Base-by-base conservation (phyloP, 2,113 vertebrate genomes). In the Origma solitaria region DNA sequence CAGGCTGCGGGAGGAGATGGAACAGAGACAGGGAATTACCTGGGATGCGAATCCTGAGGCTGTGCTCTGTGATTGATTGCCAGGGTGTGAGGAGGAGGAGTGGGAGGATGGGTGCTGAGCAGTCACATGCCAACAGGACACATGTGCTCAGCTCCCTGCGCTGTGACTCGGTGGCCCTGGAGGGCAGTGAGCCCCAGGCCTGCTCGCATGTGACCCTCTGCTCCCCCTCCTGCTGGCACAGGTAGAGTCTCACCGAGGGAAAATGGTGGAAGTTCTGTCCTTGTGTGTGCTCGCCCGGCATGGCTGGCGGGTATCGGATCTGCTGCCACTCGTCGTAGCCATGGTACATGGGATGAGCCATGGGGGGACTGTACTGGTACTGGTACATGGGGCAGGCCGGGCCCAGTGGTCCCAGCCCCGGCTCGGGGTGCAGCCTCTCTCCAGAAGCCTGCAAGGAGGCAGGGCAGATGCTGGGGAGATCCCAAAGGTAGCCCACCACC, bases 251-350 rank as follows among this genome's bases (percentile, higher is more conserved):
- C 84, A 98, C 98, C 65, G 97, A 94, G 61, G 97, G 97, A 77
- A 98, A 98, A 72, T 98, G 98, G 85, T 98, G 98, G 64, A 99
- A 98, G 95, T 98, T 98, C 93, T 96, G 98, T 95, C 94, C 98
- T 0, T 96, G 96, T 0, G 96, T 42, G 84, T 97, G 98, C 62
- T 98, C 98, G 65, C 98, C 77, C 4, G 98, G 97, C 97, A 98
- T 20, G 0, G 97, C 97, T 89, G 99, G 98, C 0, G 99, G 98
- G 96, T 99, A 99, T 85, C 98, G 98, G 97, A 99, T 96, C 97
- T 99, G 98, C 83, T 98, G 97, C 99, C 99, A 99, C 79, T 99
- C 99, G 2, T 99, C 99, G 0, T 97, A 98, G 94, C 98, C 98
- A 7, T 98, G 98, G 96, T 98, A 98, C 95, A 98, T 70, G 88